Evolutionary conservation across 2,888 invertebrate genomes (phyloP).

Genomic region (Exephanes ischioxanthus): DNA sequence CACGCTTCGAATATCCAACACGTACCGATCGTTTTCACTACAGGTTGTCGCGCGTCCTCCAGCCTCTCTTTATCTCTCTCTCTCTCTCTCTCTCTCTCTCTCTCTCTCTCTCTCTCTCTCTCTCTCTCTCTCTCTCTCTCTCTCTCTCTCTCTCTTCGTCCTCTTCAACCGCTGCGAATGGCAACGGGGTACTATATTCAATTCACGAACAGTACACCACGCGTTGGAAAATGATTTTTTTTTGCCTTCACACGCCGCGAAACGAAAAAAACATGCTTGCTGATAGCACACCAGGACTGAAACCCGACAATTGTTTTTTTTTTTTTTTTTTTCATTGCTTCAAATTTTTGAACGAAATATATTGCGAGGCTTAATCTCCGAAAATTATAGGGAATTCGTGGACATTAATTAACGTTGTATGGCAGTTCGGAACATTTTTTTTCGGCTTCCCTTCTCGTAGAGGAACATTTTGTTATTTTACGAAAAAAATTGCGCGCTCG

Average conservation of each 20-base stretch:
- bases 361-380: no score
- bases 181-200: conserved; percentile 24
- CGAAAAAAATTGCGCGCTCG: no score
- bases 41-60: conserved; percentile 50
- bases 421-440: no score
- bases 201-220: conserved; percentile 32
- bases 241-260: background rate
- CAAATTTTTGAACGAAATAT: no score
- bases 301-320: background rate
- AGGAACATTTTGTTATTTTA: no score
- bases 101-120: background rate
- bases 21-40: conserved; percentile 64
- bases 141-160: background rate
- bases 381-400: no score
- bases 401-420: no score
- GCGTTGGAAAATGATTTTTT: conserved; percentile 22
- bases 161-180: background rate
- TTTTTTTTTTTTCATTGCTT: background rate
- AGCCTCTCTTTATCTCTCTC: conserved; percentile 21
- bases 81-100: background rate
- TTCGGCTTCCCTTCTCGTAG: no score
- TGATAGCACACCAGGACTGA: background rate
- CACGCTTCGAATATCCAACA: conserved; percentile 69
- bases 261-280: background rate
- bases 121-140: conserved; percentile 15